These are phyloP conservation scores for Drosophila stalkeri DNA, from an alignment of 2,888 invertebrate species.

Conservation along the genomic window DNA sequence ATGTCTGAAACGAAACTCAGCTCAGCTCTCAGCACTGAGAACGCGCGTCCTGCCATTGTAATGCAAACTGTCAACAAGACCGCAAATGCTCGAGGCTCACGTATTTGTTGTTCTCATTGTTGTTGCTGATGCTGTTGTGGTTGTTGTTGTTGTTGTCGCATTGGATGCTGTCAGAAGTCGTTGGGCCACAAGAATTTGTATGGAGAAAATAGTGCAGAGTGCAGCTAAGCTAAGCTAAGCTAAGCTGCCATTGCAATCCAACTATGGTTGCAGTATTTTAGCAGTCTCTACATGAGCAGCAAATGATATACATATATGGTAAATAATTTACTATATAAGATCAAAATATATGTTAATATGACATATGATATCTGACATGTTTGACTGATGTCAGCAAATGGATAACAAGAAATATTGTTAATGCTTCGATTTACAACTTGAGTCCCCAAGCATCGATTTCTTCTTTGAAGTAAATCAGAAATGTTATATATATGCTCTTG, in stretches of 20 bases:
- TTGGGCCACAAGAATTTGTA: conserved; percentile 47
- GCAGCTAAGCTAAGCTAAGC: conserved; percentile 18
- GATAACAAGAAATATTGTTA: neutral
- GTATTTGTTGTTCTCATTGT: conserved; percentile 26
- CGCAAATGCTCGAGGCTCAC: conserved; percentile 65
- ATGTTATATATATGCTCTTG: neutral
- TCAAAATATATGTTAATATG: neutral
- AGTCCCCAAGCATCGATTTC: neutral
- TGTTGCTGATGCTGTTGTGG: conserved; percentile 8
- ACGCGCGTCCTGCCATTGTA: conserved; percentile 73
- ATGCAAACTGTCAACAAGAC: conserved; percentile 78
- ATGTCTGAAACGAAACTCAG: conserved; percentile 44
- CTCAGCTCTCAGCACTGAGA: conserved; percentile 28
- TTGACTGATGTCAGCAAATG: neutral
- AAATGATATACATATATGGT: neutral
- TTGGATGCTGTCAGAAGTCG: conserved; percentile 49
- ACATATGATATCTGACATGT: neutral
- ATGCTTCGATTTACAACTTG: neutral
- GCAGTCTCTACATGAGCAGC: neutral
- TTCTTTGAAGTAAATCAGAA: neutral
- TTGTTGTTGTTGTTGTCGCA: conserved; percentile 10
- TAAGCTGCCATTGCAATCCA: conserved; percentile 40
- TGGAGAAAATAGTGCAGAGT: conserved; percentile 47
- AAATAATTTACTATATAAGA: neutral
- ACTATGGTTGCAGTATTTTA: neutral